Evolutionary conservation across 1,140 invertebrate species (phyloP).

Genomic region (Psilanteris sp.): DNA sequence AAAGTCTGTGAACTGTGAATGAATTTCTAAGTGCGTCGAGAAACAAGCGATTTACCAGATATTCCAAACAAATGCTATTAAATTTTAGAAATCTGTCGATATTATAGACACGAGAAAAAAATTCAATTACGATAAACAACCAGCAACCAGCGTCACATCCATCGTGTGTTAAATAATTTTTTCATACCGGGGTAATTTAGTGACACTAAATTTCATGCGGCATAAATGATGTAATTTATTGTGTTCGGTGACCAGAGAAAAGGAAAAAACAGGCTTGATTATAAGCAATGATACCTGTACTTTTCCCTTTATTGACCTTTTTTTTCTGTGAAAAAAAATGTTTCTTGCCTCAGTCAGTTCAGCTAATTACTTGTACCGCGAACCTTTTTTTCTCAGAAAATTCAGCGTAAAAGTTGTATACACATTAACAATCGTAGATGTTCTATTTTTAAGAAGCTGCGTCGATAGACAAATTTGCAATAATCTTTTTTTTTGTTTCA

Average conservation of each 20-base stretch:
- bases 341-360: slow-evolving; percentile 29
- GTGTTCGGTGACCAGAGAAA: slow-evolving; percentile 43
- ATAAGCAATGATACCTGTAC: slow-evolving; percentile 54
- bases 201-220: slow-evolving; percentile 69
- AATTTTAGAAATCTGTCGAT: slow-evolving; percentile 19
- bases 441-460: neutral
- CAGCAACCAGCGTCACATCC: slow-evolving; percentile 77
- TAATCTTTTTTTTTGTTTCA: slow-evolving; percentile 7
- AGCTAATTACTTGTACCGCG: slow-evolving; percentile 50
- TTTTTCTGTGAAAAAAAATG: slow-evolving; percentile 22
- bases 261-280: slow-evolving; percentile 66
- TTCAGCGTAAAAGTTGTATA: slow-evolving; percentile 28
- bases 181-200: slow-evolving; percentile 71
- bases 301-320: slow-evolving; percentile 2
- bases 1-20: slow-evolving; percentile 46
- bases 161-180: slow-evolving; percentile 67
- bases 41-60: slow-evolving; percentile 26
- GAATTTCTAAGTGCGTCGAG: slow-evolving; percentile 22
- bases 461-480: neutral
- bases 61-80: slow-evolving; percentile 55
- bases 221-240: slow-evolving; percentile 76
- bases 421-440: slow-evolving; percentile 1
- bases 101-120: slow-evolving; percentile 16
- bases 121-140: slow-evolving; percentile 66
- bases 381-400: slow-evolving; percentile 27